phyloP scores from a whole-genome alignment of 2,113 vertebrate species.

The Rhinoderma darwinii region DNA sequence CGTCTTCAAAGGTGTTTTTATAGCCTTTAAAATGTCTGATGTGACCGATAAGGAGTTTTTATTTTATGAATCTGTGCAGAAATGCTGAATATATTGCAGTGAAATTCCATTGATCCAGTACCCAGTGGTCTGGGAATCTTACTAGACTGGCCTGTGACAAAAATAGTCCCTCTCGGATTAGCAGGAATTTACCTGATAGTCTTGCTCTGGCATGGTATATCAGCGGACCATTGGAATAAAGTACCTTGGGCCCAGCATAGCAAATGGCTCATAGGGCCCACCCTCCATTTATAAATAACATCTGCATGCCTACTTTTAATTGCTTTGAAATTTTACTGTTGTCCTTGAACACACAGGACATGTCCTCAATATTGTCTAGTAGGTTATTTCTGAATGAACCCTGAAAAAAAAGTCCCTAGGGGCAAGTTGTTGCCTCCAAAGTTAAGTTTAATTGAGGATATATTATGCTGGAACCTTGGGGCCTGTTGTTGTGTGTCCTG shows the following conservation, averaged over 20 bases:
- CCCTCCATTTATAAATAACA: background rate
- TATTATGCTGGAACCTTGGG: background rate
- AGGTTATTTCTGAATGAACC: background rate
- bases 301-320: background rate
- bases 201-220: background rate
- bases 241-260: background rate
- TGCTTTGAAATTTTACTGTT: background rate
- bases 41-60: too few species aligned
- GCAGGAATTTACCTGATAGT: too few species aligned
- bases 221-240: too few species aligned
- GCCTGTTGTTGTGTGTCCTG: background rate
- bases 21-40: too few species aligned
- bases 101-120: background rate
- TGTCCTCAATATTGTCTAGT: background rate
- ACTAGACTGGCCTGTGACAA: too few species aligned
- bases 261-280: background rate
- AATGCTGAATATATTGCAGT: too few species aligned
- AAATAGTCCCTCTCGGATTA: too few species aligned
- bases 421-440: background rate
- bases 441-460: background rate
- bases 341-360: background rate
- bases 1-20: too few species aligned
- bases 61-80: too few species aligned
- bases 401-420: background rate
- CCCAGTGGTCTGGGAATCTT: too few species aligned